These are phyloP conservation scores for Atherinosoma microstoma DNA, from an alignment of 2,797 vertebrate species.

Conservation along the genomic window DNA sequence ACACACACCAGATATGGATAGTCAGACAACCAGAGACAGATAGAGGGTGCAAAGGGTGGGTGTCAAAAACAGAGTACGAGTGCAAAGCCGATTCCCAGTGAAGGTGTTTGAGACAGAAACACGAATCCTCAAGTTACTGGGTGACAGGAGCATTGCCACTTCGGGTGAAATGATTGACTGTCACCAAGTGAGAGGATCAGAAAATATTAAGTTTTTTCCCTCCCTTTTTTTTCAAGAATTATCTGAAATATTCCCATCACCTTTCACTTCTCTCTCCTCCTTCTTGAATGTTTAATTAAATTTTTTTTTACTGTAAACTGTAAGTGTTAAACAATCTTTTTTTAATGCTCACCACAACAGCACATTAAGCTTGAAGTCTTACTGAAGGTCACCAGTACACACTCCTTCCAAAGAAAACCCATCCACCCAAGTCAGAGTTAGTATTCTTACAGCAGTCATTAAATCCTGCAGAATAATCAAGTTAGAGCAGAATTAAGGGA, in stretches of 20 bases:
- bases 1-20: constrained; percentile 34
- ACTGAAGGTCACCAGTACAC: constrained; percentile 22
- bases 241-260: constrained; percentile 12
- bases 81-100: constrained; percentile 22
- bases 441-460: constrained; percentile 30
- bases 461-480: constrained; percentile 34
- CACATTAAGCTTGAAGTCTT: constrained; percentile 37
- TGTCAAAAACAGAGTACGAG: constrained; percentile 39
- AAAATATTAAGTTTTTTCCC: constrained; percentile 25
- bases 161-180: constrained; percentile 20
- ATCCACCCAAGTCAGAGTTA: constrained; percentile 17
- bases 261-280: background rate
- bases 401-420: constrained; percentile 22
- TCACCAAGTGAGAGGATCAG: constrained; percentile 28
- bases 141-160: constrained; percentile 21
- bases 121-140: constrained; percentile 1
- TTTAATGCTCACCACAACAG: constrained; percentile 21
- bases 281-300: background rate
- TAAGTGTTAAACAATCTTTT: constrained; percentile 31
- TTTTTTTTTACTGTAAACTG: constrained; percentile 32
- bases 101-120: constrained; percentile 18
- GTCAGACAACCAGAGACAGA: constrained; percentile 13
- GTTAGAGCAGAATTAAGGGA: constrained; percentile 9
- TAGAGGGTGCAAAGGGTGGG: constrained; percentile 17
- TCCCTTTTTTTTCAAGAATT: constrained; percentile 24